Conservation (phyloP, 23 tunicate genomes). For the Trididemnum clinides region DNA sequence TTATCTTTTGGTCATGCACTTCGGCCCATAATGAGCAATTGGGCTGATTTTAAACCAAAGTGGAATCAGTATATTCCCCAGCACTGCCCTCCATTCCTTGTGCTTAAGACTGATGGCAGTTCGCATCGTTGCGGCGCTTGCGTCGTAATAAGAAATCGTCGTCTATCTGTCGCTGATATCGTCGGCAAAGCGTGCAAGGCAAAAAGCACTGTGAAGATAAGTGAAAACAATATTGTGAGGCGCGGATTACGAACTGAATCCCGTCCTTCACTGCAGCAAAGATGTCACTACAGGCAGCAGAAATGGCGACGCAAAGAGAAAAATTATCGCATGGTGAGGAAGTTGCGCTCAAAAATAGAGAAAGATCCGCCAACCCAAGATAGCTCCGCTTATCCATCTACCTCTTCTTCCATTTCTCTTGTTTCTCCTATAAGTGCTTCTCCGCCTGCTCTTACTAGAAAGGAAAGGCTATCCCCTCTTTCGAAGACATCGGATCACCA, state of each 20-base stretch:
- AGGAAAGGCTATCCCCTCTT: too few relatives aligned
- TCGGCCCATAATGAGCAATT: too few relatives aligned
- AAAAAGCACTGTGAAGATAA: not conserved
- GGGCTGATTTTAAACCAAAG: slow-evolving; percentile 17
- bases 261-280: not conserved
- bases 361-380: not conserved
- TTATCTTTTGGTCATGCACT: too few relatives aligned
- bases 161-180: slow-evolving; percentile 30
- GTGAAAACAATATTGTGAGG: too few relatives aligned
- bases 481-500: too few relatives aligned
- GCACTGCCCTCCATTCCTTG: not conserved
- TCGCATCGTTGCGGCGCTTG: slow-evolving; percentile 44
- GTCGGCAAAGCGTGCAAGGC: not conserved
- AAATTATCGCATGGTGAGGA: not conserved
- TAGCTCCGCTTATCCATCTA: not conserved
- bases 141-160: slow-evolving; percentile 10
- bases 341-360: not conserved
- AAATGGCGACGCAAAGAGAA: not conserved
- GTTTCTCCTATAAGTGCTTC: not conserved
- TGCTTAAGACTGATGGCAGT: not conserved
- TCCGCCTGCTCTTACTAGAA: too few relatives aligned
- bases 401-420: not conserved
- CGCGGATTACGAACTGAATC: not conserved
- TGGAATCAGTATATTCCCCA: slow-evolving; percentile 52
- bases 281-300: not conserved